Conservation (phyloP, 2,797 vertebrate species). For the Sebastes taczanowskii region DNA sequence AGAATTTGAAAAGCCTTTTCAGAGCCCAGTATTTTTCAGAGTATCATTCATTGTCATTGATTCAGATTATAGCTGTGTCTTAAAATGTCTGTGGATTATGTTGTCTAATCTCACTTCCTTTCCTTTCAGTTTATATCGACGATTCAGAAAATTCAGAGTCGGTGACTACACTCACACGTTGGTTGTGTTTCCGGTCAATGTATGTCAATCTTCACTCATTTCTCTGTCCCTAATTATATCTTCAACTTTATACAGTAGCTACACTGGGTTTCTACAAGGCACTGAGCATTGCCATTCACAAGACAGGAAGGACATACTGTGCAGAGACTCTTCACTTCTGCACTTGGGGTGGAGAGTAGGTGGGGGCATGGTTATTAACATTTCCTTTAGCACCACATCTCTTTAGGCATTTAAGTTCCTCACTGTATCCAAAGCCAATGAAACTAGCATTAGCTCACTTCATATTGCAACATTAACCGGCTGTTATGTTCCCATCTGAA, state of each 20-base stretch:
- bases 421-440: constrained; percentile 8
- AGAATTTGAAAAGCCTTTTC: constrained; percentile 17
- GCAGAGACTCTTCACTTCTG: constrained; percentile 10
- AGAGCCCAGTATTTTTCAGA: not conserved
- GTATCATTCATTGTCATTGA: constrained; percentile 11
- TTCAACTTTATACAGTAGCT: constrained; percentile 44
- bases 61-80: constrained; percentile 11
- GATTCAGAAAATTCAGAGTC: not conserved
- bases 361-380: constrained; percentile 32
- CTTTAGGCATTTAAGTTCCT: constrained; percentile 22
- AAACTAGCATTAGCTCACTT: constrained; percentile 21
- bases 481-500: constrained; percentile 26
- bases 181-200: not conserved
- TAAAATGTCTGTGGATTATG: constrained; percentile 6
- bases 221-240: constrained; percentile 7
- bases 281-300: constrained; percentile 1
- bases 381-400: constrained; percentile 41
- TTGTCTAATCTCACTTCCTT: constrained; percentile 3
- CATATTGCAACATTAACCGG: constrained; percentile 13
- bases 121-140: not conserved
- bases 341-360: not conserved
- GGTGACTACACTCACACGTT: not conserved
- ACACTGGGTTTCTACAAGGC: constrained; percentile 17
- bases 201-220: not conserved
- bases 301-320: constrained; percentile 6